Conservation (phyloP, 2,113 vertebrate genomes). For the Piliocolobus tephrosceles region DNA sequence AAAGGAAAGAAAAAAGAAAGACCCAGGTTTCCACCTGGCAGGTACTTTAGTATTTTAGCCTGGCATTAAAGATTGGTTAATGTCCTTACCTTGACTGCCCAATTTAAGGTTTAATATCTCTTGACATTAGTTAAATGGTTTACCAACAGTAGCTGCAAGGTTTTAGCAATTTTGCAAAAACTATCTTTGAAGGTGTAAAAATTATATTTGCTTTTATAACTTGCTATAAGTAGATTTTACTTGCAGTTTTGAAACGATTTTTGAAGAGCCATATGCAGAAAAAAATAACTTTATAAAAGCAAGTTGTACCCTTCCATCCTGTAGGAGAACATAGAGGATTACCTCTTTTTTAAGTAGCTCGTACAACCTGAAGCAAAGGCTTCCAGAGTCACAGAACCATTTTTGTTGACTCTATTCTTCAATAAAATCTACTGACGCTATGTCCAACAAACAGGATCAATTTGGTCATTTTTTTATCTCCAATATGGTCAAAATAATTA, state of each 20-base stretch:
- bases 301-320: neutral
- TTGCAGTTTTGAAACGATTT: neutral
- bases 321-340: neutral
- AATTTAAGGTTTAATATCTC: neutral
- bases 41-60: neutral
- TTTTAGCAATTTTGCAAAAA: neutral
- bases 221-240: neutral
- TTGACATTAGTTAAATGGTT: neutral
- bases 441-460: neutral
- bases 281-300: neutral
- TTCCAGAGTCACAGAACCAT: neutral
- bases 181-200: neutral
- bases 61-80: neutral
- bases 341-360: neutral
- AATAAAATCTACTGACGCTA: neutral
- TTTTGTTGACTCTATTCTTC: neutral
- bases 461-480: neutral
- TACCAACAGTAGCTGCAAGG: neutral
- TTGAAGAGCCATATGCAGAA: neutral
- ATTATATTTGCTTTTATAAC: neutral
- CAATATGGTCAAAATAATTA: neutral
- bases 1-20: neutral
- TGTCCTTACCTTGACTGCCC: neutral
- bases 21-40: neutral
- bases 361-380: neutral